Evolutionary conservation across 2,888 invertebrate species (phyloP), one percentile per base, ranked within the genome.

Genomic region (Cephus nigrinus): DNA sequence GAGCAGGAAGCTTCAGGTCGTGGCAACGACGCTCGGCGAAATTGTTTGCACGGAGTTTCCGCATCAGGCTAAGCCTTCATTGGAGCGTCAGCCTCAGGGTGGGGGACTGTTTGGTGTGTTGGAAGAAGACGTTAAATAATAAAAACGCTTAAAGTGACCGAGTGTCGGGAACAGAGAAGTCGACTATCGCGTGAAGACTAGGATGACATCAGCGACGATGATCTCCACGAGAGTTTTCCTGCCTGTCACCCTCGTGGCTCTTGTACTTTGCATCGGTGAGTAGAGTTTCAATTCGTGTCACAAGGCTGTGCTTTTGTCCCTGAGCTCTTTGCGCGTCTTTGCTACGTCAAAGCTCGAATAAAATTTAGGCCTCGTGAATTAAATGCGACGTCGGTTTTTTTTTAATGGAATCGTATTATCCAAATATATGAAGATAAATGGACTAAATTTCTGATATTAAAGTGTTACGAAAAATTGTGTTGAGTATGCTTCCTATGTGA

Each of bases 251-350:
- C 76, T 85, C 76, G 82, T 84, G 77, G 85, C 77, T 77, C 82
- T 88, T 76, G 78, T 88, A 79, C 79, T 86, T 81, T 88, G 86
- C 82, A 82, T 87, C 82, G 88, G 88, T 88, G 84, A 88, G 88
- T 87, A 75, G 23, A 55, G 55, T 55, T 55, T 23, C 55, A 23
- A 55, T 23, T 23, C 23, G 55, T 55, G 55, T 55, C 55, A 15
- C 55, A 15, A 55, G 23, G 55, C 23, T 55, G 55, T 55, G 55
- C 55, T 23, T 55, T 55, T 55, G 55, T 55, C 23, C 2, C 55
- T 9, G 23, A 55, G 55, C 55, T 55, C 9, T 55, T 55, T 55
- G 55, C 55, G 23, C 55, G 9, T 55, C 23, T 55, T 55, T 55
- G 9, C 55, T 9, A 55, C 23, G 55, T 55, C 23, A 55, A 55